Base-by-base conservation (phyloP, 2,888 invertebrate genomes). In the Pollenia labialis region DNA sequence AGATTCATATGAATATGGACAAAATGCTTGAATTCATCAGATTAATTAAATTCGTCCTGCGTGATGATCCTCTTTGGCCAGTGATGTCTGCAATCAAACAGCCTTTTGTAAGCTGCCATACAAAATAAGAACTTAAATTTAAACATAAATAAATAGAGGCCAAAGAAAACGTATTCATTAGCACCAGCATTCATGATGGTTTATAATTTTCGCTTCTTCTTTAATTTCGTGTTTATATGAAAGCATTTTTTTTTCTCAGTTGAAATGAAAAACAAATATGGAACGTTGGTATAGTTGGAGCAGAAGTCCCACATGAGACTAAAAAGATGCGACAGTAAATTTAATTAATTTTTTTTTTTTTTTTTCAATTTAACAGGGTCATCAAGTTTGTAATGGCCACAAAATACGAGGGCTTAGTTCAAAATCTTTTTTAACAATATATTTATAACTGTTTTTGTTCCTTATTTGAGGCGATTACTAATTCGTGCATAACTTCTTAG, bases 101-200 rank as follows among this genome's bases (percentile, higher is more conserved):
- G 3, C 40, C 48, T 23, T 58, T 79, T 23, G 10, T 58, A 8
- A 58, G 3, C 72, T 3, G 62, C n/a, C 32, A 48, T 48, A 46
- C 56, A 44, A 52, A 40, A 23, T 23, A 54, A 16, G 14, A 9
- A 23, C 32, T 32, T 6, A 32, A 32, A 32, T 32, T 32, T n/a
- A 75, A 16, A 56, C 16, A 62, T 12, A 16, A 54, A 64, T 2
- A 14, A 32, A 23, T 58, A 4, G n/a, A 64, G 48, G 42, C 40
- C 23, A 23, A 75, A 82, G 66, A 56, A 74, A 46, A 42, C 58
- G 60, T 23, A 44, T 75, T 68, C 74, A 82, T 75, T 74, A 68
- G 68, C 16, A 10, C 32, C 16, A 62, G 62, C 44, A 77, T 80
- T 60, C 50, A 60, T 69, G 10, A 12, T 48, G 54, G 44, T 64